Evolutionary conservation across 2,113 vertebrate genomes (phyloP), one percentile per base, ranked within the genome.

Genomic region (Clarias batrachus): DNA sequence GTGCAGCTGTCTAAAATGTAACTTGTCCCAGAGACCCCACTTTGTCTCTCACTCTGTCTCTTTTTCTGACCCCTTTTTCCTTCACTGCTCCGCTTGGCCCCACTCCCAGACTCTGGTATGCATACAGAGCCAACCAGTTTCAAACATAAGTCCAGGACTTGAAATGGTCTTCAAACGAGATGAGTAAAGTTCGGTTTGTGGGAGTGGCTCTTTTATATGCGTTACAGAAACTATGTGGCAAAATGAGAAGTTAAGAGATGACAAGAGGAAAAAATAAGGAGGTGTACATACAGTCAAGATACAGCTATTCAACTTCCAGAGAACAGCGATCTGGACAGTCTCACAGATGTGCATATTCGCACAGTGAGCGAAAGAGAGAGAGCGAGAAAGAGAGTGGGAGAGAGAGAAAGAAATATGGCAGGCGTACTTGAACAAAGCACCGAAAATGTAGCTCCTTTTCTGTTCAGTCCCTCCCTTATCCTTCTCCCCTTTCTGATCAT

Each of bases 371-470:
- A 27, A 63, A 76, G 74, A 84, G 71, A 23, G 66, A 48, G 52
- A 70, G 54, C 59, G 54, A 37, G 52, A 81, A 19, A 68, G 70
- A 80, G 71, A 81, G 60, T 33, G 65, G 57, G 60, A 66, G 48
- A 82, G 41, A 41, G 41, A 81, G 23, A n/a, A 83, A 84, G 78
- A 91, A 91, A 83, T 84, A 90, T 91, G 89, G 89, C 91, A 86
- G 80, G 89, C 76, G 27, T 79, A 83, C 90, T 68, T 83, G 74
- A 77, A 85, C 30, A 65, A 90, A 90, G 86, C 74, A 85, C 83
- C 81, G 83, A 89, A 90, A 90, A 90, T 90, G 91, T 92, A 90
- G 85, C 89, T 89, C 84, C 21, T 88, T 86, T 82, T 83, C 84
- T 91, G 80, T 90, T 83, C 89, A 33, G 84, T 41, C 57, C 83